Evolutionary conservation across 2,888 invertebrate genomes (phyloP), one percentile per base, ranked within the genome.

Genomic region (Sphaerophoria taeniata): DNA sequence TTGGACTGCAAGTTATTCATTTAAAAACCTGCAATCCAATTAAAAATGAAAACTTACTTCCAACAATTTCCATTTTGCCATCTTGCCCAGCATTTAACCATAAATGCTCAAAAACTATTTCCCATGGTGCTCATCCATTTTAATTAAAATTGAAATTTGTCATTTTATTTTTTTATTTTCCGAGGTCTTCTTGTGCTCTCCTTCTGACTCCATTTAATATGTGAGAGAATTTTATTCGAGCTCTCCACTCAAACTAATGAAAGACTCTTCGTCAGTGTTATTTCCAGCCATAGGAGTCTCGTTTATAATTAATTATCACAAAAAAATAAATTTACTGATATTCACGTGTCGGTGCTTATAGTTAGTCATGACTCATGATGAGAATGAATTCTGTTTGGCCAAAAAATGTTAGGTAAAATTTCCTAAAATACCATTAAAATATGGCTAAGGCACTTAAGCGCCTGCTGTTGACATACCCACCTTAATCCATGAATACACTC

Each of bases 121-220:
- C 31, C 45, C 12, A 39, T 24, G 2, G 6, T 9, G 39, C 63
- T 63, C 63, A 63, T 63, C 31, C 31, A 24, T 60, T 77, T 78
- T 73, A 78, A 73, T 83, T 83, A 83, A 73, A 83, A 61, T 67
- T 39, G 49, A 69, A 69, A 73, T 61, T 36, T 69, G 63, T 56
- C 70, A 63, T 75, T 63, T 61, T 51, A 14, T 56, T 56, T 43
- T 56, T 43, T 24, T 24, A 24, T 24, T 24, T 24, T 24, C 24
- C 31, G 47, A 34, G 45, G 11, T 14, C 12, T 12, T 56, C 24
- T 24, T 24, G 2, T 24, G 2, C 24, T 51, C 24, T 36, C 31
- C 14, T 16, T 47, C 16, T 31, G 12, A 39, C 65, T 63, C 72
- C 49, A 67, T 82, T 73, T 72, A 47, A 49, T 60, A 49, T 9